Evolutionary conservation across 92 coral and sea anemone genomes (phyloP).

Genomic region (Siderastrea radians): DNA sequence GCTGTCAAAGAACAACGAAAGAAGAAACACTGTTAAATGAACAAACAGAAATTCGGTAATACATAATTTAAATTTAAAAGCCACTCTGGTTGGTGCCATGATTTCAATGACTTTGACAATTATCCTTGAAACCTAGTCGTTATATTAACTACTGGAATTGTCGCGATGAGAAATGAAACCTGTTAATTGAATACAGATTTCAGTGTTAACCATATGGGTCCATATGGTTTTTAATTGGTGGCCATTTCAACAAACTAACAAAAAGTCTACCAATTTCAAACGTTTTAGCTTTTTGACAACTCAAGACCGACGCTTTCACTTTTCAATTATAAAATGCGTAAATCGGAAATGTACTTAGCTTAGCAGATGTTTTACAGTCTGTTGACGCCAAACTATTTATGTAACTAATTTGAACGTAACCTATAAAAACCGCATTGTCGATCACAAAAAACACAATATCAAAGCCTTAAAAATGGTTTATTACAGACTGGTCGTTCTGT

Average conservation of each 20-base stretch:
- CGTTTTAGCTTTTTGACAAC: background rate
- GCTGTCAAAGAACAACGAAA: background rate
- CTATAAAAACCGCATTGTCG: constrained; percentile 2
- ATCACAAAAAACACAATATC: background rate
- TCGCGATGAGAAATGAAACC: constrained; percentile 2
- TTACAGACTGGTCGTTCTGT: background rate
- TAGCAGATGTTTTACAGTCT: constrained; percentile 35
- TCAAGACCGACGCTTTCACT: constrained; percentile 1
- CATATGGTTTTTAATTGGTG: constrained; percentile 22
- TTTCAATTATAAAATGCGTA: constrained; percentile 1
- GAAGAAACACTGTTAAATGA: background rate
- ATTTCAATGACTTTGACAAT: too few relatives aligned
- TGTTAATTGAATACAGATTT: background rate
- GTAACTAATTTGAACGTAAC: background rate
- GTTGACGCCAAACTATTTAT: background rate
- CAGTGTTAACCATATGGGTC: constrained; percentile 11
- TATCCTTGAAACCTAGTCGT: background rate
- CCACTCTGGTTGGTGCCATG: background rate
- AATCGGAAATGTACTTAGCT: constrained; percentile 8
- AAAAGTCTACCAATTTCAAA: background rate
- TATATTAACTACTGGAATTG: background rate
- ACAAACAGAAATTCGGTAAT: background rate
- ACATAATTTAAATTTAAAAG: background rate
- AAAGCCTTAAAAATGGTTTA: background rate
- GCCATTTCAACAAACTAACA: background rate